phyloP scores from a whole-genome alignment of 2,797 vertebrate species.

The Ctenopoma multispine region DNA sequence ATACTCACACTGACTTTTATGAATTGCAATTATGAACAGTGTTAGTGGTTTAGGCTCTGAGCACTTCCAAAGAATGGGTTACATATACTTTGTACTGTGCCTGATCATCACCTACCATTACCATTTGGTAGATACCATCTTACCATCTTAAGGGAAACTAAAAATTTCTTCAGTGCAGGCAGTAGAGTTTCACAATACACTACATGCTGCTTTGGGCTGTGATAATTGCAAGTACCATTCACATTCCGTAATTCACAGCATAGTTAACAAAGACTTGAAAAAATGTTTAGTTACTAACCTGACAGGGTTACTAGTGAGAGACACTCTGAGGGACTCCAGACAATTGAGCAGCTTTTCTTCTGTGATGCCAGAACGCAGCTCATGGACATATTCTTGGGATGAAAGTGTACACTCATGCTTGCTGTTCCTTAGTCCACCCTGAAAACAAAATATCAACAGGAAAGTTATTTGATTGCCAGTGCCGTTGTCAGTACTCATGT shows the following conservation, averaged over 20 bases:
- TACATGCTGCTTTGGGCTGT: background rate
- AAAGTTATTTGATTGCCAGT: slow-evolving; percentile 19
- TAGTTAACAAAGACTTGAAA: background rate
- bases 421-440: slow-evolving; percentile 98
- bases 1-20: slow-evolving; percentile 20
- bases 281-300: slow-evolving; percentile 85
- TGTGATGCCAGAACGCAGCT: slow-evolving; percentile 94
- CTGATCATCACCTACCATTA: no score
- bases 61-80: no score
- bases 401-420: slow-evolving; percentile 97
- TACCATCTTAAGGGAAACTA: no score
- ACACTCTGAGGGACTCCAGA: slow-evolving; percentile 96
- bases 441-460: slow-evolving; percentile 56
- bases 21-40: no score
- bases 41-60: no score
- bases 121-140: no score
- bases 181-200: no score
- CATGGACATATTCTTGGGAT: slow-evolving; percentile 98
- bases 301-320: slow-evolving; percentile 98
- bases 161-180: no score
- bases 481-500: background rate
- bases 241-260: background rate
- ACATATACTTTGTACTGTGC: no score
- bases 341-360: slow-evolving; percentile 98
- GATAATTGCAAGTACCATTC: background rate